Evolutionary conservation across 2,113 vertebrate genomes (phyloP).

Genomic region (Odocoileus hemionus): DNA sequence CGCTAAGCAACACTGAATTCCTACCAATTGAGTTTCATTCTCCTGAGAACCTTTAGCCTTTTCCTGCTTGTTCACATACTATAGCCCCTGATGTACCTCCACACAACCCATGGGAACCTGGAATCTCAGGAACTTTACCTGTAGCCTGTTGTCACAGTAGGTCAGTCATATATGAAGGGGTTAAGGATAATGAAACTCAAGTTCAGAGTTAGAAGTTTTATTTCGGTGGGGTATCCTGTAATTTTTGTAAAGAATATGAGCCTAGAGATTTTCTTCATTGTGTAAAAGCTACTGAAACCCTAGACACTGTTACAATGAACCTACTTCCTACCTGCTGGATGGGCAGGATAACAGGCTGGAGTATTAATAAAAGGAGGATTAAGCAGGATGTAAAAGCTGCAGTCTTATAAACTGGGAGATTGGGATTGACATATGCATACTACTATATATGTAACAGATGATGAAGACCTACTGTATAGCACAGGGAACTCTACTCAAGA

Average conservation of each 20-base stretch:
- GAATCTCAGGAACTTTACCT: background rate
- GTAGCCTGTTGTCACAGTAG: background rate
- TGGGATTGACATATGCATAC: background rate
- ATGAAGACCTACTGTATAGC: background rate
- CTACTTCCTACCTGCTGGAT: background rate
- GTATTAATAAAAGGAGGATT: background rate
- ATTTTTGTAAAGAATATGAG: background rate
- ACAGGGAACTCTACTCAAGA: background rate
- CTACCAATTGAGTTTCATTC: background rate
- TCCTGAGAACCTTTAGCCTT: background rate
- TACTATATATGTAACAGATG: background rate
- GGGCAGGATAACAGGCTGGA: background rate
- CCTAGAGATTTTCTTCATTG: background rate
- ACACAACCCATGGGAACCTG: background rate
- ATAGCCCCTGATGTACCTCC: background rate
- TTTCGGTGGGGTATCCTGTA: background rate
- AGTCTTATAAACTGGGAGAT: background rate
- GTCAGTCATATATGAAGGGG: background rate
- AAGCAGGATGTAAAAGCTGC: background rate
- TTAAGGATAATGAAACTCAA: background rate
- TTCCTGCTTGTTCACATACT: background rate
- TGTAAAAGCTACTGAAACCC: background rate
- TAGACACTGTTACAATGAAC: background rate
- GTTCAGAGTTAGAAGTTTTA: background rate
- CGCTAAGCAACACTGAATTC: background rate